A percentile compares a stretch with the other conserved stretches of the same genome.
Conservation (phyloP, 2,797 vertebrate genomes). For the Propithecus perrieri region DNA sequence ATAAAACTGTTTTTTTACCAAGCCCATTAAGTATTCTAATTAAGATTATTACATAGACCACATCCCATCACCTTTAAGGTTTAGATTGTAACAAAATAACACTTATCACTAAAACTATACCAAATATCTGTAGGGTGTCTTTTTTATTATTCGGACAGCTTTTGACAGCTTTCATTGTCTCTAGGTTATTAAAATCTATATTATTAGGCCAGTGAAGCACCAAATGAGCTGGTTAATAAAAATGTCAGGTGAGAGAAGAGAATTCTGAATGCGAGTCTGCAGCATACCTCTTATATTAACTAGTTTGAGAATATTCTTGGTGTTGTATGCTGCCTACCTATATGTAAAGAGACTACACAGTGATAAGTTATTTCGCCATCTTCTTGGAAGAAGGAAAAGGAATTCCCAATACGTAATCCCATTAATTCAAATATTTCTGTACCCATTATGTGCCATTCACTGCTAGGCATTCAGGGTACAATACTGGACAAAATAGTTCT, state of each 20-base stretch:
- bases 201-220: neutral
- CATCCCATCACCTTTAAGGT: neutral
- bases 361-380: neutral
- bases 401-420: neutral
- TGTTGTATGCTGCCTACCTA: neutral
- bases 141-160: neutral
- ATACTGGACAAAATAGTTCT: neutral
- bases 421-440: neutral
- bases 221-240: constrained; percentile 6
- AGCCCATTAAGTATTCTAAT: neutral
- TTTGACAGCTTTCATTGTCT: neutral
- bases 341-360: neutral
- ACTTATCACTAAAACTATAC: neutral
- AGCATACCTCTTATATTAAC: neutral
- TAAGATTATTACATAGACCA: neutral
- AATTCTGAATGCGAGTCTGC: neutral
- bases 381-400: neutral
- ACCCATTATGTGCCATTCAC: neutral
- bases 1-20: neutral
- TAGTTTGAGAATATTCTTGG: neutral
- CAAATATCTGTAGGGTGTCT: neutral
- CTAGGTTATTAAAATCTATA: neutral
- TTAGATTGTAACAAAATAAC: neutral
- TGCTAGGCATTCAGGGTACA: neutral
- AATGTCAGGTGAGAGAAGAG: neutral